Evolutionary conservation across 2,797 vertebrate genomes (phyloP), one percentile per base, ranked within the genome.

Genomic region (Pangasius larnaudii): DNA sequence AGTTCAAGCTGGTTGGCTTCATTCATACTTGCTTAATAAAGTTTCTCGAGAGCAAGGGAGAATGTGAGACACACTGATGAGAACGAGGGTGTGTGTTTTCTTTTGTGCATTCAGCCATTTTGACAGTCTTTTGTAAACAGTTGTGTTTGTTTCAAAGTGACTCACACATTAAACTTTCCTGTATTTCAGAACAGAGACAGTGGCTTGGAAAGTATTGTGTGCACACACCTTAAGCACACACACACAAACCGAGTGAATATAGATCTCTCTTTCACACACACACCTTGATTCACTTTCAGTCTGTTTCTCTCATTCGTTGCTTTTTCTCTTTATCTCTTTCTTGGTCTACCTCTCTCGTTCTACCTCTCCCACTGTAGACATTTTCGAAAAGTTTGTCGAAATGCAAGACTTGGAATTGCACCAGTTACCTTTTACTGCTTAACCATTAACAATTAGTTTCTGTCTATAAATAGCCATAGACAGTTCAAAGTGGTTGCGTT

Each of bases 201-300:
- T 93, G 93, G 94, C 93, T 94, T 93, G 93, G 94, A 95, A 96
- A 96, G 91, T 94, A 89, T 95, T 92, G 87, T 87, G 89, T 90
- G 91, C 93, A 96, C 95, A 96, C 95, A 89, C 95, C 95, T 95
- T 93, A 90, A 94, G 95, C 95, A 94, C 94, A 95, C 96, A 95
- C 96, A 96, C 94, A 92, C 91, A 93, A 93, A 93, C 58, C 10
- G 5, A 49, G 61, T 51, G 74, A 86, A 86, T 86, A 65, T 51
- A 86, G 39, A 65, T 77, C 39, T 30, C 33, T 61, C 63, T 71
- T 27, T 14, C 58, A 58, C 86, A 16, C 49, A 71, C 39, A 61
- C 46, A 18, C 30, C 33, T 3, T 87, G 33, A 46, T 22, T 80
- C 61, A n/a, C 39, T 69, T 61, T 86, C 27, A 61, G 72, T 53